These are phyloP conservation scores for Poeciliopsis infans DNA, from an alignment of 2,797 vertebrate species.

Conservation along the genomic window DNA sequence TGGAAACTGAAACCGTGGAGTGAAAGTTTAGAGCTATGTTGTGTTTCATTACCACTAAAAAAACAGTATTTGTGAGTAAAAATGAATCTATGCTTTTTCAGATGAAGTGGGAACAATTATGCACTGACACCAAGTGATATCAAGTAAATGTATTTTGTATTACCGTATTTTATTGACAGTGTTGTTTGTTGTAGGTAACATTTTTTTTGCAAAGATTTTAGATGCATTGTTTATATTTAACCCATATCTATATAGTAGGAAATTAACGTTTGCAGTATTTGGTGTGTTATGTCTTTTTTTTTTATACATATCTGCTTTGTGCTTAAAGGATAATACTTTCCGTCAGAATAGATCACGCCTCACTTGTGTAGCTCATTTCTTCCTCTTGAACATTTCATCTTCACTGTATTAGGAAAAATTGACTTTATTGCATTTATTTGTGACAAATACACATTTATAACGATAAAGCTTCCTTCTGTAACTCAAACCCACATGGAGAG, in stretches of 20 bases:
- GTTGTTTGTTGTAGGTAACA: slow-evolving; percentile 48
- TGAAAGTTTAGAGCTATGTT: slow-evolving; percentile 20
- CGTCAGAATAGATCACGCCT: slow-evolving; percentile 1
- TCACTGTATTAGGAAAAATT: slow-evolving; percentile 17
- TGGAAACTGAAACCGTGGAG: slow-evolving; percentile 20
- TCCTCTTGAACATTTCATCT: slow-evolving; percentile 10
- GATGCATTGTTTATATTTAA: slow-evolving; percentile 55
- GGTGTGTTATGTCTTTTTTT: slow-evolving; percentile 36
- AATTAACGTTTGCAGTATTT: slow-evolving; percentile 53
- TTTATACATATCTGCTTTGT: not conserved
- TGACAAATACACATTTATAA: slow-evolving; percentile 14
- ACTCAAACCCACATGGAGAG: slow-evolving; percentile 23
- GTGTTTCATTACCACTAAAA: slow-evolving; percentile 48
- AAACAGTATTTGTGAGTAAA: slow-evolving; percentile 36
- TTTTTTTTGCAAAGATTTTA: slow-evolving; percentile 34
- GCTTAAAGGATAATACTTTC: not conserved
- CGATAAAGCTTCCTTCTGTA: slow-evolving; percentile 29
- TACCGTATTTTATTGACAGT: slow-evolving; percentile 71
- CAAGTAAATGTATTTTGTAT: slow-evolving; percentile 72
- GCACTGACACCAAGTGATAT: slow-evolving; percentile 83
- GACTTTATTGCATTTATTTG: slow-evolving; percentile 28
- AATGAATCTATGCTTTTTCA: slow-evolving; percentile 36
- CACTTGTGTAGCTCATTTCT: slow-evolving; percentile 6
- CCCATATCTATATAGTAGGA: slow-evolving; percentile 36
- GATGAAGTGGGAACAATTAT: slow-evolving; percentile 69